Evolutionary conservation across 2,113 vertebrate species (phyloP).

Genomic region (Psettodes erumei): DNA sequence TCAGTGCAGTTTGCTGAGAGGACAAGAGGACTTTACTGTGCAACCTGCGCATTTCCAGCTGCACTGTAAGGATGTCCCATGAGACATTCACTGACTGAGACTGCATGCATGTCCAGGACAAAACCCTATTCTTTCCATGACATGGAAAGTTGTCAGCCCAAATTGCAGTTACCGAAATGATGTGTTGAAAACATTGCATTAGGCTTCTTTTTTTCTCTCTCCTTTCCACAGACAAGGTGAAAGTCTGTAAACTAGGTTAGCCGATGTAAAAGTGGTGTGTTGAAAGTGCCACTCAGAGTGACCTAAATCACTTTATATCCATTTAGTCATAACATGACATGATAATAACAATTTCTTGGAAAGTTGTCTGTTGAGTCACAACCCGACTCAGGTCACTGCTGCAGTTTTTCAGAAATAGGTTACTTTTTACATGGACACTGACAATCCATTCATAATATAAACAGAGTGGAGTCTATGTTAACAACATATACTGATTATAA

Average conservation of each 20-base stretch:
- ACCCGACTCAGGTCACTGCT: not conserved
- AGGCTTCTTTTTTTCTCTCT: constrained; percentile 13
- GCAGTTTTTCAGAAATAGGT: not conserved
- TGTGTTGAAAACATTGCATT: constrained; percentile 37
- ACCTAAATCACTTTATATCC: constrained; percentile 14
- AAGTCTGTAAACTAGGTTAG: constrained; percentile 49
- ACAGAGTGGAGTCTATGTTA: not conserved
- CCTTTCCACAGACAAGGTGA: constrained; percentile 28
- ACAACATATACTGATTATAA: not conserved
- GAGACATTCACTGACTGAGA: not conserved
- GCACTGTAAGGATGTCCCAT: not conserved
- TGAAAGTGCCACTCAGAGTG: not conserved
- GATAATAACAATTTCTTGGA: not conserved
- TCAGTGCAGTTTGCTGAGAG: constrained; percentile 11
- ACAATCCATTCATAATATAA: not conserved
- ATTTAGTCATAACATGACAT: constrained; percentile 19
- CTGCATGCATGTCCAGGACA: not conserved
- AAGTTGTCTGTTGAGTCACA: constrained; percentile 33
- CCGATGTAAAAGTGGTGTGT: not conserved
- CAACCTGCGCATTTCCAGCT: constrained; percentile 12
- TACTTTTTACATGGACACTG: not conserved
- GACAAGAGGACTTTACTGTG: constrained; percentile 10
- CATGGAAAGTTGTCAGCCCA: too few species aligned
- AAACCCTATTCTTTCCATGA: constrained; percentile 5
- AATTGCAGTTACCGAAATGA: too few species aligned